Conservation (phyloP, 2,113 vertebrate genomes). For the Aldabrachelys gigantea region DNA sequence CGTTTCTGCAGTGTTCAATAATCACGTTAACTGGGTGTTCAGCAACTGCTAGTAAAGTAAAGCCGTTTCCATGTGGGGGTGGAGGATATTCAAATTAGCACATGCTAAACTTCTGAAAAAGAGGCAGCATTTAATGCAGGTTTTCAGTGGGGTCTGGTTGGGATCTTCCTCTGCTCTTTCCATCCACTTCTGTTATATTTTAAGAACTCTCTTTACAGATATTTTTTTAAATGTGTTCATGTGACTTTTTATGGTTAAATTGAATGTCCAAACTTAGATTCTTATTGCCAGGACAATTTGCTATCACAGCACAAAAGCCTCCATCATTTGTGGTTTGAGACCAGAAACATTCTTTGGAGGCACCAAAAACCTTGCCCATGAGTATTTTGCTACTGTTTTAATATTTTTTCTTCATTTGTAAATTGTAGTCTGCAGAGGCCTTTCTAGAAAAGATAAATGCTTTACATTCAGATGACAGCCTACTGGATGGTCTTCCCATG, state of each 20-base stretch:
- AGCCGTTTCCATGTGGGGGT: not conserved
- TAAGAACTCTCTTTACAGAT: accelerated
- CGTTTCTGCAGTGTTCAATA: accelerated
- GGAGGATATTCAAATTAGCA: not conserved
- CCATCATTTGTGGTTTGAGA: not conserved
- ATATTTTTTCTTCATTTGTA: not conserved
- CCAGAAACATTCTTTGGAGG: not conserved
- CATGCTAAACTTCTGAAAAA: not conserved
- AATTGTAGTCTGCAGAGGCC: not conserved
- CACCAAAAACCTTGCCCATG: not conserved
- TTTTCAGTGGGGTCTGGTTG: not conserved
- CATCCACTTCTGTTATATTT: not conserved
- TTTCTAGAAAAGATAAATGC: not conserved
- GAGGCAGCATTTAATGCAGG: not conserved
- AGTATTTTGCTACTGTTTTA: not conserved
- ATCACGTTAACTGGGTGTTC: accelerated
- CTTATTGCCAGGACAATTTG: not conserved
- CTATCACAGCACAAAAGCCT: not conserved
- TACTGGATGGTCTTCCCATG: not conserved
- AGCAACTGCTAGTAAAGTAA: not conserved
- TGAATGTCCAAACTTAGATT: not conserved
- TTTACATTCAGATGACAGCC: not conserved
- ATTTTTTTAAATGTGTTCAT: not conserved
- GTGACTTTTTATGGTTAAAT: accelerated
- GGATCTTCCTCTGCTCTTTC: not conserved